A percentile compares a stretch with the other conserved stretches of the same genome.
Conservation (phyloP, 2,888 invertebrate genomes). For the Dorcus hopei region DNA sequence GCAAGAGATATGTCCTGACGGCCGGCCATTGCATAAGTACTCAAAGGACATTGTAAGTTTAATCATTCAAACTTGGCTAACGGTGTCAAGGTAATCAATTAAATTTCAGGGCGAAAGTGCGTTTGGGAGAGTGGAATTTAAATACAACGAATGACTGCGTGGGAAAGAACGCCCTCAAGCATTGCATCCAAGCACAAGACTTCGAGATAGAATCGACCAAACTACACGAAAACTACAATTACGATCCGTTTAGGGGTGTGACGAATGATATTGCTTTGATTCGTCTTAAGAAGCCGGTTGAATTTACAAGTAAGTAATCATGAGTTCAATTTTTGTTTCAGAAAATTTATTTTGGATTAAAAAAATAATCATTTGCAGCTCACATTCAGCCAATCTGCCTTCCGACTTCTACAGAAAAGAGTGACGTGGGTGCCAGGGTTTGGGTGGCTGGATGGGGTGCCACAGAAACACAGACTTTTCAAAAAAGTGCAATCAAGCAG, state of each 20-base stretch:
- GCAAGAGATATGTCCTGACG: slow-evolving; percentile 53
- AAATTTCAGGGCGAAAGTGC: slow-evolving; percentile 34
- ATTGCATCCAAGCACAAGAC: too few relatives aligned
- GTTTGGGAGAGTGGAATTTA: slow-evolving; percentile 53
- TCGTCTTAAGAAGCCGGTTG: slow-evolving; percentile 48
- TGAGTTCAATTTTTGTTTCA: too few relatives aligned
- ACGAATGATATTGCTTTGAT: slow-evolving; percentile 49
- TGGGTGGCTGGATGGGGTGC: slow-evolving; percentile 48
- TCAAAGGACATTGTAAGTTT: slow-evolving; percentile 30
- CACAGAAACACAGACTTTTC: slow-evolving; percentile 19
- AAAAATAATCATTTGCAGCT: slow-evolving; percentile 31
- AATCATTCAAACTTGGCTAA: background rate
- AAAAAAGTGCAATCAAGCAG: slow-evolving; percentile 51
- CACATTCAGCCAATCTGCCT: slow-evolving; percentile 57
- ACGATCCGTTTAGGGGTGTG: background rate
- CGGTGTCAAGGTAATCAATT: background rate
- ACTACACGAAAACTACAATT: too few relatives aligned
- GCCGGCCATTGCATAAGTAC: slow-evolving; percentile 55
- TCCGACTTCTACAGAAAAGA: slow-evolving; percentile 42
- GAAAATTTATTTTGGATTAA: too few relatives aligned
- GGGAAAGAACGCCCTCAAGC: background rate
- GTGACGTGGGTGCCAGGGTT: slow-evolving; percentile 34
- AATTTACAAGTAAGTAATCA: slow-evolving; percentile 44
- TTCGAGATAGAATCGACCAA: too few relatives aligned
- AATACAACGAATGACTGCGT: slow-evolving; percentile 48